Conservation (phyloP, 2,888 invertebrate genomes). For the Drosophila dives region DNA sequence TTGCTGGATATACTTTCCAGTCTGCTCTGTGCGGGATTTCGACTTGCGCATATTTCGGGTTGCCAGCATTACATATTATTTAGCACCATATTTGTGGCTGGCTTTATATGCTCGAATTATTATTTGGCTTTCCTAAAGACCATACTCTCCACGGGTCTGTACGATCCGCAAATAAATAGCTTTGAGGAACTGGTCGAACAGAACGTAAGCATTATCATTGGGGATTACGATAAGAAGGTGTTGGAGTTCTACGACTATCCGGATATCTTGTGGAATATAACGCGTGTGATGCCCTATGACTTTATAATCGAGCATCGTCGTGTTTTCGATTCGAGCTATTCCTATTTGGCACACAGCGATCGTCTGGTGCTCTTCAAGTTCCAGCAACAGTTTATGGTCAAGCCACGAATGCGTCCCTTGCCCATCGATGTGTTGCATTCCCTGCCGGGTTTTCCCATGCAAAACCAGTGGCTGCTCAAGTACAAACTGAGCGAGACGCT, state of each 20-base stretch:
- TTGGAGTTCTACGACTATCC: constrained; percentile 45
- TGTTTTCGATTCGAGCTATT: constrained; percentile 50
- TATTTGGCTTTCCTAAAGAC: constrained; percentile 57
- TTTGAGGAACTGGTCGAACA: constrained; percentile 52
- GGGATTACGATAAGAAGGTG: constrained; percentile 54
- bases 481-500: constrained; percentile 59
- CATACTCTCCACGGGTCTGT: constrained; percentile 61
- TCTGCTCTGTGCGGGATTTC: constrained; percentile 39
- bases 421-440: constrained; percentile 55
- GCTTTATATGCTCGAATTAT: constrained; percentile 54
- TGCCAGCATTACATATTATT: constrained; percentile 47
- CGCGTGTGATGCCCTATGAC: constrained; percentile 43
- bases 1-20: constrained; percentile 50
- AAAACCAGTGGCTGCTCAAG: constrained; percentile 55
- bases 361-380: constrained; percentile 47
- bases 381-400: constrained; percentile 58
- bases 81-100: constrained; percentile 41
- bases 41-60: constrained; percentile 40
- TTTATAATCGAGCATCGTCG: constrained; percentile 52
- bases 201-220: constrained; percentile 54
- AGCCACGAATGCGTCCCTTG: constrained; percentile 51
- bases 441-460: constrained; percentile 65
- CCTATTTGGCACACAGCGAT: constrained; percentile 55
- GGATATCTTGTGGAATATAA: constrained; percentile 51
- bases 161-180: constrained; percentile 52